Percentiles rank a stretch among this genome's conserved stretches.
These are phyloP conservation scores for Procambarus clarkii DNA, from an alignment of 1,140 invertebrate species.

Conservation along the genomic window DNA sequence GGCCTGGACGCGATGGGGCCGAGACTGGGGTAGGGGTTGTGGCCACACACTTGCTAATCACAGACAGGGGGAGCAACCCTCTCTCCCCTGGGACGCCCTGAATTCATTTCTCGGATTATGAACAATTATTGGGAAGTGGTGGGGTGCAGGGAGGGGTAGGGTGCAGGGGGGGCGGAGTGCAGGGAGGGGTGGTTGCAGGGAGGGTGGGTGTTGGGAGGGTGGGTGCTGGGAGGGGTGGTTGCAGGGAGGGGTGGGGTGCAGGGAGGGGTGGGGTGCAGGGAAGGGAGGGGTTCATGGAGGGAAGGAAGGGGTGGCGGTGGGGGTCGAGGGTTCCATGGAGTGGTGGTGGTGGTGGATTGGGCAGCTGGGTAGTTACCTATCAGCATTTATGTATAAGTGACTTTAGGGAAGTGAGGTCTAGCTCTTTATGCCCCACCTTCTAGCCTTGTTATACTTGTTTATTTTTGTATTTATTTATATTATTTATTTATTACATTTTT, in stretches of 20 bases:
- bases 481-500: too few relatives aligned
- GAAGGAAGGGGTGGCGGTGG: not conserved
- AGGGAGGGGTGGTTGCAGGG: not conserved
- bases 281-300: not conserved
- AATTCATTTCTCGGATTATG: constrained; percentile 17
- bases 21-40: not conserved
- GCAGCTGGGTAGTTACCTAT: not conserved
- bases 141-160: not conserved
- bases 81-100: constrained; percentile 11
- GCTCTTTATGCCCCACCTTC: too few relatives aligned
- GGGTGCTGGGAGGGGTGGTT: not conserved
- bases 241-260: not conserved
- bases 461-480: too few relatives aligned
- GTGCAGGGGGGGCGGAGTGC: not conserved
- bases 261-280: not conserved
- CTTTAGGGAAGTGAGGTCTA: too few relatives aligned
- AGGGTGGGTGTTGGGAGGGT: not conserved
- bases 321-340: too few relatives aligned
- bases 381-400: too few relatives aligned
- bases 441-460: too few relatives aligned
- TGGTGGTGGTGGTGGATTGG: not conserved
- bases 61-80: not conserved
- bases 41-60: not conserved
- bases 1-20: not conserved
- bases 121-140: constrained; percentile 10